These are phyloP conservation scores for Melipona quadrifasciata DNA, from an alignment of 1,140 invertebrate species.

Conservation along the genomic window DNA sequence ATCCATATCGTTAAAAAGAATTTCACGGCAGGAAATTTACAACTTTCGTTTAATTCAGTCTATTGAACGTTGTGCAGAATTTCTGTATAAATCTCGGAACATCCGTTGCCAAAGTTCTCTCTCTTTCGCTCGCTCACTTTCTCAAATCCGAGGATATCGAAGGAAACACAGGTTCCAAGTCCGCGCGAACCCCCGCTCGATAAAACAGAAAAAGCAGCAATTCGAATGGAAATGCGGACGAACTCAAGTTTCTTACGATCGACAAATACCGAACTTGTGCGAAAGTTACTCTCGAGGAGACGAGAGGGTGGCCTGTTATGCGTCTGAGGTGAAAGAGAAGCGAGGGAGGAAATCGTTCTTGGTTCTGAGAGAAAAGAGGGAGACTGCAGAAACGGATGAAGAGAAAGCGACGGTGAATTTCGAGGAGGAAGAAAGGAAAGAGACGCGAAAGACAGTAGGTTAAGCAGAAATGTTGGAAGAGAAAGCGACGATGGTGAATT, in stretches of 20 bases:
- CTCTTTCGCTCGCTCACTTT: background rate
- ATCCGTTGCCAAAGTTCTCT: too few species aligned
- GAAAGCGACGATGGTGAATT: too few species aligned
- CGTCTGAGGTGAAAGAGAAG: background rate
- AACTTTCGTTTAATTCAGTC: too few species aligned
- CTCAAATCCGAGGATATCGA: background rate
- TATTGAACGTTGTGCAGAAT: background rate
- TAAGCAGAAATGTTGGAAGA: too few species aligned
- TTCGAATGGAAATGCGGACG: conserved; percentile 12
- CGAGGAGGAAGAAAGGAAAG: too few species aligned
- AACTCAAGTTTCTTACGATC: conserved; percentile 11
- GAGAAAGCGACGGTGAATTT: too few species aligned
- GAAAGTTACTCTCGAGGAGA: background rate
- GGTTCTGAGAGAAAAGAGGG: background rate
- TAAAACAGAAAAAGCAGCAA: background rate
- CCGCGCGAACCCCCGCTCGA: background rate
- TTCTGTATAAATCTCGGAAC: background rate
- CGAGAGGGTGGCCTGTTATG: background rate
- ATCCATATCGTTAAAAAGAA: too few species aligned
- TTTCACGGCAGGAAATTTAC: too few species aligned
- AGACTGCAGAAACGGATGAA: too few species aligned
- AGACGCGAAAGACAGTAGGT: too few species aligned
- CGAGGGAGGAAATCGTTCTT: too few species aligned
- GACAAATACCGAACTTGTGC: conserved; percentile 38
- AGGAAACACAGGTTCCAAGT: too few species aligned